Base-by-base conservation (phyloP, 2,113 vertebrate species). In the Pseudonaja textilis region DNA sequence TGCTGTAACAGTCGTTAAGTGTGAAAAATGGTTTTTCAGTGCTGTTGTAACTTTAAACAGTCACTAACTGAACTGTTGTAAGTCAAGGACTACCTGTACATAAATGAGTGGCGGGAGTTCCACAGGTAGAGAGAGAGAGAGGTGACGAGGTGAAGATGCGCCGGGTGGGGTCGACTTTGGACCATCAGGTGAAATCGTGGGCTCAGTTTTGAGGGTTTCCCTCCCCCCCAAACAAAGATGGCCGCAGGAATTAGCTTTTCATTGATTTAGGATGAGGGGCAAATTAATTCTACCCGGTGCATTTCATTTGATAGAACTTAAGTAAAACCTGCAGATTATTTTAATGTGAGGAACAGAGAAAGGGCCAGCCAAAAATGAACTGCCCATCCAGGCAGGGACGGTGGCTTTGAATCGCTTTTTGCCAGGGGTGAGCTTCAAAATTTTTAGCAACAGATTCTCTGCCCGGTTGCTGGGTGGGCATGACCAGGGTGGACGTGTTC, bases 41-140 rank as follows among this genome's bases (percentile, higher is more conserved):
- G 23, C 57, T 3, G 1, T 25, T 26, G 57, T 26, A 59, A 59
- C 57, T 10, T 59, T 59, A 25, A 59, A 26, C 23, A 0, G 57
- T 26, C 23, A 26, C 23, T 59, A 26, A 59, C 55, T 55, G 4
- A 55, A 26, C 23, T 4, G 55, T 55, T 55, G 4, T 55, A 9
- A 59, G 23, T 26, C 6, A 8, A 26, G 57, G 23, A 10, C 23
- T 26, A 10, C 57, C 8, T 26, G 23, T 59, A 3, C 10, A 1
- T 95, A 96, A 95, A 95, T 97, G 92, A 96, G 92, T 94, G 94
- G 95, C 8, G 54, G 29, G 85, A 95, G 81, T 0, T 87, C 5
- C 18, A 39, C 42, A 18, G n/a, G 45, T 11, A 1, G 47, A 47
- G 47, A 50, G 0, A 1, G 3, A 3, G 16, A 4, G 52, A 45